A percentile compares a stretch with the other conserved stretches of the same genome.
Conservation (phyloP, 2,113 vertebrate genomes). For the Pseudopipra pipra region DNA sequence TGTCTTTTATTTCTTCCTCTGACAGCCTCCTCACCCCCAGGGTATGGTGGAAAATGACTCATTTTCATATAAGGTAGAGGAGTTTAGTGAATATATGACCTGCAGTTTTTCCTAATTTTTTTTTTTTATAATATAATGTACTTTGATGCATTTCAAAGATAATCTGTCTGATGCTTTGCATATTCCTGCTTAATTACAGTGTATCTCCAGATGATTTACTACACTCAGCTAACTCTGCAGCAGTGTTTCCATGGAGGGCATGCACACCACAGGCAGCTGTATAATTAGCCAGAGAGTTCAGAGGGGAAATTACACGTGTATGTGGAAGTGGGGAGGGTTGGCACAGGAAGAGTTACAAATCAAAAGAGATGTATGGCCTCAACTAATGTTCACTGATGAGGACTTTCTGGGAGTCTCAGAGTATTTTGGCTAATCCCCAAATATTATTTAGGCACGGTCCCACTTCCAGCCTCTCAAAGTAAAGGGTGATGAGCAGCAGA, state of each 20-base stretch:
- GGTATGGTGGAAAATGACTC: conserved; percentile 37
- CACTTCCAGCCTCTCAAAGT: neutral
- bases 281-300: neutral
- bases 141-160: conserved; percentile 66
- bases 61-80: conserved; percentile 61
- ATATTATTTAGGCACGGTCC: neutral
- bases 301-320: neutral
- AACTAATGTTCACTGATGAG: neutral
- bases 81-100: conserved; percentile 55
- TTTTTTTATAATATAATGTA: conserved; percentile 41
- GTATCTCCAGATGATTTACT: conserved; percentile 55
- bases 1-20: conserved; percentile 69
- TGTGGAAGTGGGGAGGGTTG: neutral
- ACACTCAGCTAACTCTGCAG: conserved; percentile 23
- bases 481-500: neutral
- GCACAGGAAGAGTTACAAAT: neutral
- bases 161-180: conserved; percentile 61
- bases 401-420: neutral
- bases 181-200: conserved; percentile 56
- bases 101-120: conserved; percentile 36
- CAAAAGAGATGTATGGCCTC: neutral
- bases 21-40: conserved; percentile 45
- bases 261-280: conserved; percentile 5
- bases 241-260: neutral
- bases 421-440: neutral